Percentiles rank a stretch among this genome's conserved stretches.
These are phyloP conservation scores for Dryomyza anilis DNA, from an alignment of 2,888 invertebrate genomes.

Conservation along the genomic window DNA sequence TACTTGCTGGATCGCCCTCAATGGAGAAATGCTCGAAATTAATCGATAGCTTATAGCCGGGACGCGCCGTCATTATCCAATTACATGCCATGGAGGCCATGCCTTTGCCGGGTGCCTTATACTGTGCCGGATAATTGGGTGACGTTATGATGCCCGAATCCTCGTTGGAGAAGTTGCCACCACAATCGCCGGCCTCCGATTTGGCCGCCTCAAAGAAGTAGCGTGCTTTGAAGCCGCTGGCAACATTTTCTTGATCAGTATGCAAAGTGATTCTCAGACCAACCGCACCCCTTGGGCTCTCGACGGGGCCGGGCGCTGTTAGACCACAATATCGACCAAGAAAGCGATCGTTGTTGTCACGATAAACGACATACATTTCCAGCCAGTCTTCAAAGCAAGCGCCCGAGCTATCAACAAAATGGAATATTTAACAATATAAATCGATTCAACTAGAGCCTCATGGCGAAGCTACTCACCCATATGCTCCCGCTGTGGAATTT, in stretches of 20 bases:
- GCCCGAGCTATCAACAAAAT: conserved; percentile 64
- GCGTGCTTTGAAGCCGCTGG: conserved; percentile 94
- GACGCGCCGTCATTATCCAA: conserved; percentile 91
- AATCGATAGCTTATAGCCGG: conserved; percentile 85
- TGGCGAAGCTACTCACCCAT: conserved; percentile 66
- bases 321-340: conserved; percentile 91
- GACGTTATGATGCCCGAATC: conserved; percentile 85
- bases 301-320: conserved; percentile 92
- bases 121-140: conserved; percentile 89
- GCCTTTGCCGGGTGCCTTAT: conserved; percentile 80
- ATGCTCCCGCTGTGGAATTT: conserved; percentile 76
- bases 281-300: conserved; percentile 86
- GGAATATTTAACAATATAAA: neutral
- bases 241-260: conserved; percentile 84
- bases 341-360: conserved; percentile 80
- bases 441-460: neutral
- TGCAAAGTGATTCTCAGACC: conserved; percentile 88
- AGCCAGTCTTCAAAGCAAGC: conserved; percentile 92
- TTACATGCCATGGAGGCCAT: conserved; percentile 90
- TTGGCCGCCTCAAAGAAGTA: conserved; percentile 91
- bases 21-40: conserved; percentile 91
- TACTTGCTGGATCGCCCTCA: conserved; percentile 89
- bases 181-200: conserved; percentile 91
- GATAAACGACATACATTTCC: conserved; percentile 89
- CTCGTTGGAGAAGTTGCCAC: conserved; percentile 84